Percentiles rank a stretch among this genome's conserved stretches.
Evolutionary conservation across 1,140 invertebrate genomes (phyloP).

Genomic region (Sycophila sp.): DNA sequence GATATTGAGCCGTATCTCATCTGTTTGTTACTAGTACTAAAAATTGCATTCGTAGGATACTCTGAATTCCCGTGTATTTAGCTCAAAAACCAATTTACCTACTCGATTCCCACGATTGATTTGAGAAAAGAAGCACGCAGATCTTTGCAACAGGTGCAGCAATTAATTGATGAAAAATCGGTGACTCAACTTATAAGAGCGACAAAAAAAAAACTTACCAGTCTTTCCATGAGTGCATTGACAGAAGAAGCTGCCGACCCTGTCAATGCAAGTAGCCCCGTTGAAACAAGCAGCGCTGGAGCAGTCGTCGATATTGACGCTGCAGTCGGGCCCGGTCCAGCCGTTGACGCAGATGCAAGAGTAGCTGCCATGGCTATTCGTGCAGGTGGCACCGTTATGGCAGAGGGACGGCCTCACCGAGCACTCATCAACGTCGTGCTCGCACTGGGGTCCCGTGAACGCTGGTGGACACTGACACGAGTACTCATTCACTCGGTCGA

Average conservation of each 20-base stretch:
- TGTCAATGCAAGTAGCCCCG: conserved; percentile 95
- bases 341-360: conserved; percentile 97
- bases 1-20: no score
- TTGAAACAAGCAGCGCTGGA: conserved; percentile 93
- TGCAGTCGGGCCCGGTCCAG: conserved; percentile 91
- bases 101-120: no score
- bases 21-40: no score
- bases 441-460: conserved; percentile 86
- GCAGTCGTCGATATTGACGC: conserved; percentile 94
- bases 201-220: conserved; percentile 68
- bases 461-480: conserved; percentile 88
- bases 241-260: conserved; percentile 94
- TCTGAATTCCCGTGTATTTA: no score
- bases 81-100: no score
- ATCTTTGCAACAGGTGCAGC: no score
- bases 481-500: conserved; percentile 88
- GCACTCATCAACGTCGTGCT: conserved; percentile 84
- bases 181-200: no score
- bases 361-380: conserved; percentile 88
- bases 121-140: no score
- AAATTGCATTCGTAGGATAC: no score
- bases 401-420: conserved; percentile 84
- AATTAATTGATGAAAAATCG: no score
- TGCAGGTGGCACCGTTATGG: conserved; percentile 94
- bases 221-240: conserved; percentile 95